Base-by-base conservation (phyloP, 2,888 invertebrate species). In the Heliconius cydno region DNA sequence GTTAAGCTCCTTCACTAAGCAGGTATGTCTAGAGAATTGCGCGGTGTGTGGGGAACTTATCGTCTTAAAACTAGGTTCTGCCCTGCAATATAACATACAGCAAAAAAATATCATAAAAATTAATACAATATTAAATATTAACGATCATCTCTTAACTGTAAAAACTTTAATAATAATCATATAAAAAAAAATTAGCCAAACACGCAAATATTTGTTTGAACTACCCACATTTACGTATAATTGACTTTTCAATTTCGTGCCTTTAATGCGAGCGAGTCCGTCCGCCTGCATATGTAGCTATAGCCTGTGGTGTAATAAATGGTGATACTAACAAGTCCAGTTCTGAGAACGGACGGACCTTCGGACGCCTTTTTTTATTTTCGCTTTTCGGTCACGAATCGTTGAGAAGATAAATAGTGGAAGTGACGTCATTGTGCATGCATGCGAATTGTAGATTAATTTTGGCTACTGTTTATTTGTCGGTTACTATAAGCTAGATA, bases 281-380 rank as follows among this genome's bases (percentile, higher is more conserved):
- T 30, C 76, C 28, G 76, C 10, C n/a, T 60, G n/a, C 76, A 41
- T 34, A 41, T 41, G 2, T 38, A 38, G 38, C 38, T 41, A 79
- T 73, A 67, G 87, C 92, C 92, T 88, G 90, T 88, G 90, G 93
- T 86, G 92, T 92, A 90, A 93, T 93, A 93, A 93, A 93, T 93
- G 93, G 89, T 90, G 90, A 89, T 90, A 91, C 91, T 90, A 92
- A 93, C 92, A 91, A 90, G 92, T 89, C 86, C 88, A 85, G 83
- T 93, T 94, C 94, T 91, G 88, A 85, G 93, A 93, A 93, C 88
- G 90, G 89, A 86, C 90, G 87, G 86, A 85, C 85, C 85, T 86
- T 87, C 83, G 85, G 82, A 82, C 86, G 70, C 15, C 41, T 70
- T 86, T 87, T 84, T 80, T 82, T 78, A 82, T 79, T 79, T 85